These are phyloP conservation scores for Heterotilapia buettikoferi DNA, from an alignment of 2,113 vertebrate genomes.

Conservation along the genomic window DNA sequence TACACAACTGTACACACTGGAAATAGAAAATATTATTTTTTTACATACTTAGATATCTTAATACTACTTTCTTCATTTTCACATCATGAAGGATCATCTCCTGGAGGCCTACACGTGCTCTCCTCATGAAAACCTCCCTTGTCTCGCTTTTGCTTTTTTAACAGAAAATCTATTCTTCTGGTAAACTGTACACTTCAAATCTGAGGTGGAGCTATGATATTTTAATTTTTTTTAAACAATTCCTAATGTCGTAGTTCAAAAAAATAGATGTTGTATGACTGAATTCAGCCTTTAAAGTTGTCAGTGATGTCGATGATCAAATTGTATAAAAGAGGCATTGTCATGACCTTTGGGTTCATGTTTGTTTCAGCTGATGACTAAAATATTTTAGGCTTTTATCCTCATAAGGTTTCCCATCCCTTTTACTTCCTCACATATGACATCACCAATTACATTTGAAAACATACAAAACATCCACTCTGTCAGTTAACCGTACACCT, in stretches of 20 bases:
- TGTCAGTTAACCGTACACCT: not conserved
- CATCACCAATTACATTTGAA: constrained; percentile 18
- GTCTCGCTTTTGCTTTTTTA: not conserved
- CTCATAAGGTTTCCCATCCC: not conserved
- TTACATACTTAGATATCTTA: constrained; percentile 60
- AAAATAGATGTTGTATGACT: not conserved
- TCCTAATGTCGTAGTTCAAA: not conserved
- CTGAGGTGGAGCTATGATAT: not conserved
- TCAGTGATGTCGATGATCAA: not conserved
- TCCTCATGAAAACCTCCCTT: not conserved
- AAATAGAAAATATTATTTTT: constrained; percentile 5
- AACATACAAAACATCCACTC: constrained; percentile 26
- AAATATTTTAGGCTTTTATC: constrained; percentile 32
- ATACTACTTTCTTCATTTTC: constrained; percentile 40
- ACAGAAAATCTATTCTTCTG: constrained; percentile 10
- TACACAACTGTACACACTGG: constrained; percentile 66
- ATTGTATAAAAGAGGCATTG: not conserved
- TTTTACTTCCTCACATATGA: constrained; percentile 15
- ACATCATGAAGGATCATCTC: constrained; percentile 20
- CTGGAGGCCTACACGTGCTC: not conserved
- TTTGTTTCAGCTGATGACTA: constrained; percentile 1
- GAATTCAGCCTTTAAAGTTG: not conserved
- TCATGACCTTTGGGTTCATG: constrained; percentile 2
- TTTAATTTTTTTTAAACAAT: not conserved
- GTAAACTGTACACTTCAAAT: constrained; percentile 9